Percentiles rank a stretch among this genome's conserved stretches.
These are phyloP conservation scores for Orchestia grillus DNA, from an alignment of 1,140 invertebrate genomes.

Conservation along the genomic window DNA sequence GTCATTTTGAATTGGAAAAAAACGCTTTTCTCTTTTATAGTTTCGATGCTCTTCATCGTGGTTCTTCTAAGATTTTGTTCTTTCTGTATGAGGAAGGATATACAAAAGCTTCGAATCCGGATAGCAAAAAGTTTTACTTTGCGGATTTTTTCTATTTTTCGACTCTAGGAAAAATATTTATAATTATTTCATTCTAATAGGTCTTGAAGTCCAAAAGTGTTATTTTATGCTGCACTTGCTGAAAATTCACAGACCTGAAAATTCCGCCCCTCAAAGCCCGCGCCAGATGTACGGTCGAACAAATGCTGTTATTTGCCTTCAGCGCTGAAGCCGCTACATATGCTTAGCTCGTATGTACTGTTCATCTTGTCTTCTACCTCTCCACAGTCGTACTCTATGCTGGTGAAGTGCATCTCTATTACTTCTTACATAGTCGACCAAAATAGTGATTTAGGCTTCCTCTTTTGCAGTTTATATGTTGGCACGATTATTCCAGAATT, in stretches of 20 bases:
- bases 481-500: too few relatives aligned
- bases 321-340: not conserved
- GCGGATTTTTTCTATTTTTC: not conserved
- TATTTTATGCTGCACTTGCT: not conserved
- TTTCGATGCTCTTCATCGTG: not conserved
- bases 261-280: too few relatives aligned
- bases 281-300: too few relatives aligned
- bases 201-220: not conserved
- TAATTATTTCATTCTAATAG: not conserved
- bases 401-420: too few relatives aligned
- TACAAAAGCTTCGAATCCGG: not conserved
- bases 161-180: not conserved
- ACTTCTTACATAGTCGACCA: too few relatives aligned
- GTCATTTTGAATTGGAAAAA: not conserved
- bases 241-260: not conserved
- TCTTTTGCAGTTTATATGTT: too few relatives aligned
- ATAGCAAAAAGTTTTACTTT: not conserved
- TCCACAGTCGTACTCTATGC: too few relatives aligned
- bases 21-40: not conserved
- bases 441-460: too few relatives aligned
- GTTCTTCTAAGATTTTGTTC: not conserved
- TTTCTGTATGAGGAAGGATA: not conserved
- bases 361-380: too few relatives aligned
- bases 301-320: too few relatives aligned
- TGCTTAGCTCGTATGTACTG: not conserved